Evolutionary conservation across 30 jellyfish, hydroid and myxozoan species (phyloP).

Genomic region (Catostylus mosaicus): DNA sequence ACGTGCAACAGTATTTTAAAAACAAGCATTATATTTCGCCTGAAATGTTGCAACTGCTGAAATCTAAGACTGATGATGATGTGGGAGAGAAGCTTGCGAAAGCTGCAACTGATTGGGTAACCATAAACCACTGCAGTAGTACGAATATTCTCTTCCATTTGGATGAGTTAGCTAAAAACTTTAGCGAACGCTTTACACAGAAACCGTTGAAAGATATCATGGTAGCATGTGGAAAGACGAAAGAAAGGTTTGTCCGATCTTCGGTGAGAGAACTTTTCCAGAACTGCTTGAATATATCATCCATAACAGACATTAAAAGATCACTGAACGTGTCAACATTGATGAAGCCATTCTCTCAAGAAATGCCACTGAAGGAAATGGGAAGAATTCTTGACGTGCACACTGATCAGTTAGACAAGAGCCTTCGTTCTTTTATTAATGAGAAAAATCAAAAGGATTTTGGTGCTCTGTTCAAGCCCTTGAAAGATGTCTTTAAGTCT

Average conservation of each 20-base stretch:
- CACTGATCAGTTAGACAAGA: not conserved
- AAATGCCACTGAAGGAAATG: slow-evolving; percentile 12
- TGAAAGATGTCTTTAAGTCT: slow-evolving; percentile 24
- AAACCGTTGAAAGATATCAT: slow-evolving; percentile 5
- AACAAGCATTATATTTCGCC: slow-evolving; percentile 3
- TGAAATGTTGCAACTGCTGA: not conserved
- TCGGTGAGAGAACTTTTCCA: not conserved
- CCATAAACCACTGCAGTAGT: not conserved
- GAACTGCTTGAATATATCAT: slow-evolving; percentile 5
- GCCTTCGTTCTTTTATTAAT: slow-evolving; percentile 2
- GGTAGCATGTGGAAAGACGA: slow-evolving; percentile 1
- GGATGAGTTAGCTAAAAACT: not conserved
- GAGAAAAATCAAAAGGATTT: not conserved
- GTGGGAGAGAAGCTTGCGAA: slow-evolving; percentile 13
- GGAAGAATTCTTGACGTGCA: slow-evolving; percentile 14
- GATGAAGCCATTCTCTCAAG: not conserved
- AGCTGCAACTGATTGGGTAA: not conserved
- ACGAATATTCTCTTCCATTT: not conserved
- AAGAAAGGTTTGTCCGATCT: not conserved
- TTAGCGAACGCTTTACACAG: slow-evolving; percentile 16
- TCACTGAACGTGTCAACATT: not conserved
- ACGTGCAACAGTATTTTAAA: slow-evolving; percentile 3
- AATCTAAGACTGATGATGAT: slow-evolving; percentile 13
- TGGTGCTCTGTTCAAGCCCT: slow-evolving; percentile 15
- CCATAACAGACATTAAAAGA: not conserved